These are phyloP conservation scores for Piezodorus guildinii DNA, from an alignment of 1,140 invertebrate species.

Conservation along the genomic window DNA sequence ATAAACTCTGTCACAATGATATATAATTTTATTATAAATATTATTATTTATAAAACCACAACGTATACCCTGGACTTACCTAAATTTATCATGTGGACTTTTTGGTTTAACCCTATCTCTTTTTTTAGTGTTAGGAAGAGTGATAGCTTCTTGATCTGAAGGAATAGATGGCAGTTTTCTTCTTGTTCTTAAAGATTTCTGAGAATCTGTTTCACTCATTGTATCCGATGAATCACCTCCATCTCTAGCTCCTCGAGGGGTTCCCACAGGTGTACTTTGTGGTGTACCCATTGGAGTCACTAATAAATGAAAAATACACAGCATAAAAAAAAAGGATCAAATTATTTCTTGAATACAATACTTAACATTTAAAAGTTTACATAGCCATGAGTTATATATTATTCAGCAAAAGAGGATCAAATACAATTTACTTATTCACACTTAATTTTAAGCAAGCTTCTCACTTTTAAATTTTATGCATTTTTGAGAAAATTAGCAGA, in stretches of 20 bases:
- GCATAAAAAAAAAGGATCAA: neutral
- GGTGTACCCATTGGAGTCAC: slow-evolving; percentile 34
- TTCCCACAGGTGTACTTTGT: slow-evolving; percentile 36
- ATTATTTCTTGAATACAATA: too few species aligned
- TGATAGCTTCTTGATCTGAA: slow-evolving; percentile 42
- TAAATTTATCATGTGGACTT: slow-evolving; percentile 28
- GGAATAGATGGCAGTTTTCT: slow-evolving; percentile 46
- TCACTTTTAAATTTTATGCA: too few species aligned
- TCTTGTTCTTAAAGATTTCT: slow-evolving; percentile 41
- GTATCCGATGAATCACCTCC: slow-evolving; percentile 41
- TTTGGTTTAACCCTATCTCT: slow-evolving; percentile 26
- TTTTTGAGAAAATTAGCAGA: too few species aligned
- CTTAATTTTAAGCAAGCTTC: too few species aligned
- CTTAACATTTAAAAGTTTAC: too few species aligned
- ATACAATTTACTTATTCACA: too few species aligned
- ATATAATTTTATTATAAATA: too few species aligned
- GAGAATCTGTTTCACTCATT: slow-evolving; percentile 41
- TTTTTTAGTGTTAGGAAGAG: slow-evolving; percentile 37
- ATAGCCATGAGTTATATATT: too few species aligned
- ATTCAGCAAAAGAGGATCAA: too few species aligned
- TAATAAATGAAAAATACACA: neutral
- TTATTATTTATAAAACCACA: neutral
- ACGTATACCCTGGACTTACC: slow-evolving; percentile 21
- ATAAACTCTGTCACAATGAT: too few species aligned
- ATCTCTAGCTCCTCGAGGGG: slow-evolving; percentile 34